Conservation (phyloP, 1,140 invertebrate genomes). For the Antheraea pernyi region DNA sequence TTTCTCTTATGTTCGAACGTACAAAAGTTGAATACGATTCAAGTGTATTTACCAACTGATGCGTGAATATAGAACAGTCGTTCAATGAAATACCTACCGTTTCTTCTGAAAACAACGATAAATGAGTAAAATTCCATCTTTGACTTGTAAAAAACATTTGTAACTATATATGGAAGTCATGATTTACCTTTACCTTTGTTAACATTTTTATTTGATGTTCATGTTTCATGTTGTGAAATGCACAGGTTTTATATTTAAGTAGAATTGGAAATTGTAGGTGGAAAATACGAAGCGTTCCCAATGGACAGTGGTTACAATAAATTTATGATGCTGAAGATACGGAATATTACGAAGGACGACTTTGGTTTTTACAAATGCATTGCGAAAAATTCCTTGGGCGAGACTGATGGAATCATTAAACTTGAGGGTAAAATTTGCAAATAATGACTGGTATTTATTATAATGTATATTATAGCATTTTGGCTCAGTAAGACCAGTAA, state of each 20-base stretch:
- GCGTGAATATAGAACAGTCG: conserved; percentile 40
- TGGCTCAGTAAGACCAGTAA: too few relatives aligned
- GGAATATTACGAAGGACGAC: conserved; percentile 77
- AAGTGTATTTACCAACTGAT: conserved; percentile 35
- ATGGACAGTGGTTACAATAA: conserved; percentile 80
- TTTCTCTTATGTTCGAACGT: conserved; percentile 44
- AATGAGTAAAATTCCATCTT: conserved; percentile 30
- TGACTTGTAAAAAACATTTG: conserved; percentile 9
- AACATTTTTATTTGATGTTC: background rate
- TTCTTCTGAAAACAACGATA: conserved; percentile 32
- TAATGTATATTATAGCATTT: too few relatives aligned
- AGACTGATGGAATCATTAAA: conserved; percentile 80
- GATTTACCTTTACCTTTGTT: background rate
- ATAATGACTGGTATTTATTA: background rate
- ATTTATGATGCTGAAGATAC: conserved; percentile 80
- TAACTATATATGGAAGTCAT: background rate
- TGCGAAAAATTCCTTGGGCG: conserved; percentile 80
- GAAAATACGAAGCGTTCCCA: conserved; percentile 79
- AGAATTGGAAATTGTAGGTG: conserved; percentile 80
- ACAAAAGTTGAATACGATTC: conserved; percentile 37
- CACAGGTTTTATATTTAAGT: conserved; percentile 75
- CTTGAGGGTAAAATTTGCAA: conserved; percentile 74
- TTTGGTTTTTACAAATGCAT: conserved; percentile 82
- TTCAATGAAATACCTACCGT: conserved; percentile 43
- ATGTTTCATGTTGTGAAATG: conserved; percentile 1